Percentiles rank a stretch among this genome's conserved stretches.
Evolutionary conservation across 2,888 invertebrate genomes (phyloP).

Genomic region (Coronaproctus castanopsis): DNA sequence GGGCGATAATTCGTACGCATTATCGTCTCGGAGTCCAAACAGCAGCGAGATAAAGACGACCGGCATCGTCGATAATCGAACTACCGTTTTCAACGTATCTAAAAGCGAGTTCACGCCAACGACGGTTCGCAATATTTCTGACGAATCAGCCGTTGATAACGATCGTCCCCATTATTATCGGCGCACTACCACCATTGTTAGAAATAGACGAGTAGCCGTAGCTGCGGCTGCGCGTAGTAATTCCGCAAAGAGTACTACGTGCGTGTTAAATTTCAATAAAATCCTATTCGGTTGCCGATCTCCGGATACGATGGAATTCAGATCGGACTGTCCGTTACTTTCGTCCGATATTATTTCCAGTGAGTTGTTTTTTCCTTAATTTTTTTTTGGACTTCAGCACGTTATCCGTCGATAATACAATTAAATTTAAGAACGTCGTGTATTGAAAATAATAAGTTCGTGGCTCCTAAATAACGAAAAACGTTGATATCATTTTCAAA

Average conservation of each 20-base stretch:
- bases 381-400: slow-evolving; percentile 9
- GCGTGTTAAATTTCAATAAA: slow-evolving; percentile 14
- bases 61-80: no score
- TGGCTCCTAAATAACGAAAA: no score
- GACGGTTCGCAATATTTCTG: not conserved
- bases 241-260: slow-evolving; percentile 11
- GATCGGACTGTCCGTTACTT: slow-evolving; percentile 39
- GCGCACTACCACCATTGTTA: no score
- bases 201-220: not conserved
- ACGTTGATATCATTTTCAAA: no score
- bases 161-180: no score
- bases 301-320: slow-evolving; percentile 57
- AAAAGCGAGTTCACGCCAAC: no score
- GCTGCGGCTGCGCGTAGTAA: not conserved
- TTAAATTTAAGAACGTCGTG: not conserved
- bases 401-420: not conserved
- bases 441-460: no score
- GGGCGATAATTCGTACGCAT: not conserved
- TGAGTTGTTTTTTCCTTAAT: slow-evolving; percentile 6
- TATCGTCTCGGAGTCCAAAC: not conserved
- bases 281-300: slow-evolving; percentile 35
- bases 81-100: no score
- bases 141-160: not conserved
- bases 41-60: no score
- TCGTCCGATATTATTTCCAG: slow-evolving; percentile 22